Conservation (phyloP, 2,113 vertebrate genomes). For the Perca fluviatilis region DNA sequence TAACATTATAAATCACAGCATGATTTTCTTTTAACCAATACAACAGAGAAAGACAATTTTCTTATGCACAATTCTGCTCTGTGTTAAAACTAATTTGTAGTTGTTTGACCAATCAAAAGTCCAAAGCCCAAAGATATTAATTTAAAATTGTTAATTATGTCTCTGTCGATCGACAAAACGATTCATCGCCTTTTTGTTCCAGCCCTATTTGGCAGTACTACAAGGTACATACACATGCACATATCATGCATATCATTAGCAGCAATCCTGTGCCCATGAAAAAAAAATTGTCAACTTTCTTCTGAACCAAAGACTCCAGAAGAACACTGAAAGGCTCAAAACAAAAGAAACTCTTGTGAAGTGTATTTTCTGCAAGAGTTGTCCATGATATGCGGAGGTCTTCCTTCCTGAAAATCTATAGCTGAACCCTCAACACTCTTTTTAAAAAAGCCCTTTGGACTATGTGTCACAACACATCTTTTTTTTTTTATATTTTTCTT, state of each 20-base stretch:
- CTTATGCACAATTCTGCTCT: neutral
- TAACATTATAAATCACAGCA: neutral
- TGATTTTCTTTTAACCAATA: neutral
- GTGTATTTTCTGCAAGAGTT: slow-evolving; percentile 13
- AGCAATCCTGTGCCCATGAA: neutral
- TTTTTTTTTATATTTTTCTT: slow-evolving; percentile 38
- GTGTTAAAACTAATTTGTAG: neutral
- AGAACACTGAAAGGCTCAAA: neutral
- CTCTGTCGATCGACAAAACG: neutral
- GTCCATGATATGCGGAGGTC: neutral
- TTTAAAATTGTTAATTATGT: neutral
- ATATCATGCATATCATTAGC: no score
- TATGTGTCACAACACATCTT: slow-evolving; percentile 50
- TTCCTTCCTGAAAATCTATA: slow-evolving; percentile 25
- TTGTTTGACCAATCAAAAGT: neutral
- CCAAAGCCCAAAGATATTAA: neutral
- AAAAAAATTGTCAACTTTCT: neutral
- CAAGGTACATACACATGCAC: neutral
- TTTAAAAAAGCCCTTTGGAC: slow-evolving; percentile 49
- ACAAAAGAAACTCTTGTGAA: neutral
- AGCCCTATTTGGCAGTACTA: neutral
- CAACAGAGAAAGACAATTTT: neutral
- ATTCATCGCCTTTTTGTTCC: neutral
- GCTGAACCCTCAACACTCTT: slow-evolving; percentile 18
- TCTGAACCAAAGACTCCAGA: neutral